Evolutionary conservation across 1,140 invertebrate genomes (phyloP).

Genomic region (Sipha flava): DNA sequence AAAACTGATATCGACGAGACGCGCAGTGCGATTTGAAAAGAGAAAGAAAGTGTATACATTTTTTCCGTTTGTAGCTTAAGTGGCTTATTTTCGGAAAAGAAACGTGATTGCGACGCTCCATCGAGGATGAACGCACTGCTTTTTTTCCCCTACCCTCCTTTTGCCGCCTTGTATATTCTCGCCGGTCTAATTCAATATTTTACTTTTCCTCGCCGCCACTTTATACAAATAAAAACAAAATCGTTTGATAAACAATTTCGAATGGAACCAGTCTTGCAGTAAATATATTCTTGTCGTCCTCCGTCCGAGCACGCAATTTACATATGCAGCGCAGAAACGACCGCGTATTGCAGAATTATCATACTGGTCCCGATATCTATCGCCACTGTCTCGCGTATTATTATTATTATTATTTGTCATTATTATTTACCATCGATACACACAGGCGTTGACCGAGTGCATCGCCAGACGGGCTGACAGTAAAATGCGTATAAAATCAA

Average conservation of each 20-base stretch:
- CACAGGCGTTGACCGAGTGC: too few relatives aligned
- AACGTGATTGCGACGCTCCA: slow-evolving; percentile 2
- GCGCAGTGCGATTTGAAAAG: not conserved
- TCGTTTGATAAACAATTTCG: slow-evolving; percentile 26
- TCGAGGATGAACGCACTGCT: not conserved
- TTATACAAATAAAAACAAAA: slow-evolving; percentile 19
- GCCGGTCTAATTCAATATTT: slow-evolving; percentile 27
- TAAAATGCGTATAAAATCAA: too few relatives aligned
- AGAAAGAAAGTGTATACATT: not conserved
- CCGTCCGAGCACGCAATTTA: not conserved
- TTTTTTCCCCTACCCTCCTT: not conserved
- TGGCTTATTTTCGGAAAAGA: slow-evolving; percentile 28
- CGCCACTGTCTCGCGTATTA: too few relatives aligned
- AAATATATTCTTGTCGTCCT: slow-evolving; percentile 3
- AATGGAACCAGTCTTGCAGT: slow-evolving; percentile 13
- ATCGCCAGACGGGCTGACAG: too few relatives aligned
- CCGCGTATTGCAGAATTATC: too few relatives aligned
- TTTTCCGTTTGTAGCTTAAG: slow-evolving; percentile 15
- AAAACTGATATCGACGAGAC: slow-evolving; percentile 9
- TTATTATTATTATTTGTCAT: too few relatives aligned
- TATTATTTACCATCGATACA: too few relatives aligned
- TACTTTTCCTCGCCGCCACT: not conserved
- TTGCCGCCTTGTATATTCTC: not conserved
- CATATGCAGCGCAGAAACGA: not conserved
- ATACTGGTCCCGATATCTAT: too few relatives aligned